Conservation (phyloP, 2,797 vertebrate species). For the Pseudomugil tenellus region DNA sequence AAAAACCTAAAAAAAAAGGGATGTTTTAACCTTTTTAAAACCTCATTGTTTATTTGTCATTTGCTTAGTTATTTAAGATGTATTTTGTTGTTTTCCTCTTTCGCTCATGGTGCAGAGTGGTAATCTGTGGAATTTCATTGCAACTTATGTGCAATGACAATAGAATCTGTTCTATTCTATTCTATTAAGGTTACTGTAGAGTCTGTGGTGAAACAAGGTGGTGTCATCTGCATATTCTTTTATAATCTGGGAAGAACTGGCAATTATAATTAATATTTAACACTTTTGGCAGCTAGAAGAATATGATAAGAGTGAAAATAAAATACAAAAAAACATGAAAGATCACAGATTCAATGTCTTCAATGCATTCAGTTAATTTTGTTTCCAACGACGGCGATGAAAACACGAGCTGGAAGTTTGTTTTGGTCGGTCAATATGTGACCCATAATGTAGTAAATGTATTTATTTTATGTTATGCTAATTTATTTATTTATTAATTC, state of each 20-base stretch:
- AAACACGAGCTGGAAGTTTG: neutral
- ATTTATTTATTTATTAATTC: neutral
- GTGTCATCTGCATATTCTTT: constrained; percentile 7
- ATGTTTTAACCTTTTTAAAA: too few species aligned
- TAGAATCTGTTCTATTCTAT: too few species aligned
- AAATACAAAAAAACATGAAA: neutral
- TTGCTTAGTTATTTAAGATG: too few species aligned
- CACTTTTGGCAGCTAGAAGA: neutral
- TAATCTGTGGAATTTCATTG: too few species aligned
- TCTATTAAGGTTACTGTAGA: neutral
- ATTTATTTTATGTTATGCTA: neutral
- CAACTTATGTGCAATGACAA: too few species aligned
- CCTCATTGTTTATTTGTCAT: too few species aligned
- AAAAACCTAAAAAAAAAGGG: neutral
- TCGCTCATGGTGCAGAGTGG: too few species aligned
- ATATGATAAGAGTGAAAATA: too few species aligned
- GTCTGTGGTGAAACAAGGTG: neutral
- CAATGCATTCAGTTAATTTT: neutral
- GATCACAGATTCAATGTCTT: neutral
- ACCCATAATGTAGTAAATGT: neutral
- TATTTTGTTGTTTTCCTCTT: too few species aligned
- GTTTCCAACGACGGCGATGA: neutral
- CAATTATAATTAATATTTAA: neutral
- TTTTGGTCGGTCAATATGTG: neutral
- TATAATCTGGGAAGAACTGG: neutral